Evolutionary conservation across 1,140 invertebrate genomes (phyloP).

Genomic region (Planococcus citri): DNA sequence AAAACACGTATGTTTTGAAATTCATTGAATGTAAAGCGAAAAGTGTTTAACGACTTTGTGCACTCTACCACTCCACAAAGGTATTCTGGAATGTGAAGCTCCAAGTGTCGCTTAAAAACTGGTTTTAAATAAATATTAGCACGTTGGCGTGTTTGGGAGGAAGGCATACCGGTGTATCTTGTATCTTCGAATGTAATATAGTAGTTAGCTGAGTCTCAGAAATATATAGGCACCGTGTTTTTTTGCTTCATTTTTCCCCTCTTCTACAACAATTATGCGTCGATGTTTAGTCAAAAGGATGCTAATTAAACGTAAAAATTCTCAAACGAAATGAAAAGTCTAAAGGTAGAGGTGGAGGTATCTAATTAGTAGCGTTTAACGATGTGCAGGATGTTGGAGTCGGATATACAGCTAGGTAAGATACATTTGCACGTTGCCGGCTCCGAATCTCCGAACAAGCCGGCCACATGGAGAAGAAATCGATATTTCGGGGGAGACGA

Average conservation of each 20-base stretch:
- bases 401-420: not conserved
- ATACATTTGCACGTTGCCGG: not conserved
- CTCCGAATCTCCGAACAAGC: not conserved
- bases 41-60: no score
- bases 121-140: not conserved
- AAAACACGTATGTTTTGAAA: no score
- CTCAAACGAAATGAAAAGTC: no score
- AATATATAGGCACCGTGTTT: no score
- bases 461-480: not conserved
- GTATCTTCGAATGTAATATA: no score
- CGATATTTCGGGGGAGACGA: conserved; percentile 1
- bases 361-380: not conserved
- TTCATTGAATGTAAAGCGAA: no score
- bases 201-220: no score
- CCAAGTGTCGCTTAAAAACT: not conserved
- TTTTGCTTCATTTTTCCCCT: no score
- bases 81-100: not conserved
- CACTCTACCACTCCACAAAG: no score
- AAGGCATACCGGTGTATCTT: no score
- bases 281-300: no score
- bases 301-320: not conserved
- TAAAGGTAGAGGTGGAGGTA: not conserved
- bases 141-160: not conserved
- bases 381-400: not conserved
- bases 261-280: no score